Evolutionary conservation across 2,797 vertebrate species (phyloP).

Genomic region (Oryzias dopingdopingensis): DNA sequence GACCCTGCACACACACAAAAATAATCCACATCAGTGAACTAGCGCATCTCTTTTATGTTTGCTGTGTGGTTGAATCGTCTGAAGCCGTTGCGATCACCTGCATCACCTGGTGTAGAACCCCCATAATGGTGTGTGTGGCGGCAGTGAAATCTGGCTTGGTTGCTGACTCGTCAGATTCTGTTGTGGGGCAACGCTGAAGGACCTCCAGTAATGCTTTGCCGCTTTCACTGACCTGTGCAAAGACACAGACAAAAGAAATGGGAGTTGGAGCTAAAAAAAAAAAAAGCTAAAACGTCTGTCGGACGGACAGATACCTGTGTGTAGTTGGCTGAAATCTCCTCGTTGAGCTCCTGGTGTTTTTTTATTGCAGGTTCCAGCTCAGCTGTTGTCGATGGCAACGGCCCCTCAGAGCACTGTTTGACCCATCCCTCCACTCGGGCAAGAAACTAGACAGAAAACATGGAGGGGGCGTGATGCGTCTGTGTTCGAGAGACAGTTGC

Average conservation of each 20-base stretch:
- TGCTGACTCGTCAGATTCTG: conserved; percentile 84
- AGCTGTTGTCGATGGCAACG: conserved; percentile 74
- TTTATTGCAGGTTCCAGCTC: conserved; percentile 87
- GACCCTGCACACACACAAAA: conserved; percentile 50
- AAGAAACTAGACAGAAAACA: conserved; percentile 61
- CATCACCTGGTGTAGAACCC: conserved; percentile 92
- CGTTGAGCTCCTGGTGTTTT: conserved; percentile 92
- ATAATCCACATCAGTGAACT: neutral
- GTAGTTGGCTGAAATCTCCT: conserved; percentile 84
- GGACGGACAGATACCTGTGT: conserved; percentile 50
- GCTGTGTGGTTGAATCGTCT: neutral
- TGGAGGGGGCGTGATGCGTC: too few relatives aligned
- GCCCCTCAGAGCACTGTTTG: conserved; percentile 85
- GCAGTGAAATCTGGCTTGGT: conserved; percentile 90
- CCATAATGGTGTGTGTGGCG: conserved; percentile 91
- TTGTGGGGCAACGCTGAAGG: conserved; percentile 85
- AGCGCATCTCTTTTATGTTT: neutral
- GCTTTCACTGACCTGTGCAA: conserved; percentile 90
- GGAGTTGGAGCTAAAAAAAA: neutral
- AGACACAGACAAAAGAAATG: neutral
- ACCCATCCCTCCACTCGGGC: conserved; percentile 88
- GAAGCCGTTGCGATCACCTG: conserved; percentile 61
- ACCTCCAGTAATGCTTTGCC: conserved; percentile 94
- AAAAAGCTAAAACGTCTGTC: too few relatives aligned
- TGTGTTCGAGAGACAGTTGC: too few relatives aligned